A percentile compares a stretch with the other conserved stretches of the same genome.
These are phyloP conservation scores for Amblyjoppa fuscipennis DNA, from an alignment of 2,888 invertebrate species.

Conservation along the genomic window DNA sequence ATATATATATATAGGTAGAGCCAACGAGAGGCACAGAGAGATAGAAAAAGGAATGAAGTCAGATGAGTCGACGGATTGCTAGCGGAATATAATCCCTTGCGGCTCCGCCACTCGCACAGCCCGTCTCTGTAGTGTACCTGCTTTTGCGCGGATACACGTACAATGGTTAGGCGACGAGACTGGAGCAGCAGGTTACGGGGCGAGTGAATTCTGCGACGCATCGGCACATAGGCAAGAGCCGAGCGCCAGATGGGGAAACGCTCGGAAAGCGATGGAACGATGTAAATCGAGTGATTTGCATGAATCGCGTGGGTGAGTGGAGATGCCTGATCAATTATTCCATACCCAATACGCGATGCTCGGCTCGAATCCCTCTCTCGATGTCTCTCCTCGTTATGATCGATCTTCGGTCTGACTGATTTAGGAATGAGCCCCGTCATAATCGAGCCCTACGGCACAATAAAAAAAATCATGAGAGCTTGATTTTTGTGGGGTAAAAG, in stretches of 20 bases:
- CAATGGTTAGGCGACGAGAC: neutral
- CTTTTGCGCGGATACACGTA: neutral
- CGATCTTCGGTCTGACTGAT: constrained; percentile 31
- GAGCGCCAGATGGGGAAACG: neutral
- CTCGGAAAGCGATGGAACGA: neutral
- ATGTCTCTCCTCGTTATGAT: constrained; percentile 21
- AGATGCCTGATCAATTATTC: constrained; percentile 64
- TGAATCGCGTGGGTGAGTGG: constrained; percentile 50
- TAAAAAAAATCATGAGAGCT: neutral
- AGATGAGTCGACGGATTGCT: constrained; percentile 36
- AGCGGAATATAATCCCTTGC: constrained; percentile 42
- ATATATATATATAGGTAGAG: neutral
- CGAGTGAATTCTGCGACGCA: constrained; percentile 37
- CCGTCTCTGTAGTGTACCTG: neutral
- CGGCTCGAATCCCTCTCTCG: constrained; percentile 17
- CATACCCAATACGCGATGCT: constrained; percentile 41
- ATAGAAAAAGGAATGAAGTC: constrained; percentile 16
- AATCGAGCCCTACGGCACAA: neutral
- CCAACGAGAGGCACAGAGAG: constrained; percentile 14
- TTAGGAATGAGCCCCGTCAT: constrained; percentile 30
- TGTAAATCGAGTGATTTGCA: constrained; percentile 58
- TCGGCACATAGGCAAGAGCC: constrained; percentile 10
- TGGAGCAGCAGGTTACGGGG: constrained; percentile 3
- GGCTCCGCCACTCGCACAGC: constrained; percentile 25
- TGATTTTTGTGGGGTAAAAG: neutral